Base-by-base conservation (phyloP, 2,888 invertebrate species). In the Drosophila maculinotata region DNA sequence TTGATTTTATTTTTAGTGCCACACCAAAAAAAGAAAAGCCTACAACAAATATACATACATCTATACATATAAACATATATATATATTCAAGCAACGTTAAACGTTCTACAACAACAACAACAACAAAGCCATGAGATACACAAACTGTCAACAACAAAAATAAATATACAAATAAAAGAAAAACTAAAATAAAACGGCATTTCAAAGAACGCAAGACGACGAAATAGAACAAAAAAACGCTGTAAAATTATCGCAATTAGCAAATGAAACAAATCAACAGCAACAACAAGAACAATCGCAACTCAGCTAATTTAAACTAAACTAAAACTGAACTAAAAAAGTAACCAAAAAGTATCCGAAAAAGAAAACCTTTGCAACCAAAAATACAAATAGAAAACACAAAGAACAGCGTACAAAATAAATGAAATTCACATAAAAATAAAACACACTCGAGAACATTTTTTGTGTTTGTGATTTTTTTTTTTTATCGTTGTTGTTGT, bases 1-100 rank as follows among this genome's bases (percentile, higher is more conserved):
- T 87, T 86, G 87, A 87, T 83, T 80, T 80, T 87, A 87, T 87
- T 86, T 83, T 75, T 83, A 87, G 86, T 85, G 79, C 60, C 59
- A 71, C 66, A 65, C 41, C 62, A 69, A 72, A 57, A 53, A 35
- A 28, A 30, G 14, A 9, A 67, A 38, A 54, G 57, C 44, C 51
- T 49, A 66, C 44, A 70, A 51, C 20, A 49, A 49, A 30, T 36
- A 31, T 23, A 36, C n/a, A n/a, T n/a, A n/a, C n/a, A n/a, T n/a
- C n/a, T n/a, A n/a, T n/a, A n/a, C n/a, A 4, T 20, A 20, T 15
- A 47, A 54, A 57, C 53, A 39, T 12, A 41, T 42, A 51, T 23
- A 49, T 20, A 10, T 33, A 45, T 39, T 3, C 10, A 48, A 66
- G 20, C 68, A 76, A 74, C 74, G 79, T 85, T 85, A 70, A 85